Percentiles rank a stretch among this genome's conserved stretches.
These are phyloP conservation scores for Drosophila kikkawai DNA, from an alignment of 1,140 invertebrate species.

Conservation along the genomic window DNA sequence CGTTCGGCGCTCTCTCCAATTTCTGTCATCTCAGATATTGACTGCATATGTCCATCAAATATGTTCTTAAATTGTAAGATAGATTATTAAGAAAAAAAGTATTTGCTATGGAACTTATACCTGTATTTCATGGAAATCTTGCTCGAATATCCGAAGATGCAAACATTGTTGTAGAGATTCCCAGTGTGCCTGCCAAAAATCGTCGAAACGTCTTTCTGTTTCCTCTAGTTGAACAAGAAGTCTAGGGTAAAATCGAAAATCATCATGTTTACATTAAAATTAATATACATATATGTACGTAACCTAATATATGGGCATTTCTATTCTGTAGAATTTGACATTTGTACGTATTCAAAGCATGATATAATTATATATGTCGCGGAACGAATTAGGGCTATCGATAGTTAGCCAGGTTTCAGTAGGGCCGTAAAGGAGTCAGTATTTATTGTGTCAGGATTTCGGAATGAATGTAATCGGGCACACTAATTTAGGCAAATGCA, in stretches of 20 bases:
- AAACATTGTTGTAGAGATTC: conserved; percentile 94
- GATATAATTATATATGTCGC: no score
- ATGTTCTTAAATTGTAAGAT: conserved; percentile 84
- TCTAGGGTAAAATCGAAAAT: conserved; percentile 85
- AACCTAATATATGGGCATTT: no score
- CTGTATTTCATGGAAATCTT: conserved; percentile 93
- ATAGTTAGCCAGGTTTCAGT: no score
- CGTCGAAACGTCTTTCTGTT: conserved; percentile 96
- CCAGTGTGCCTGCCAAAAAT: conserved; percentile 96
- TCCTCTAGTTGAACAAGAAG: conserved; percentile 97
- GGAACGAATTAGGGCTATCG: no score
- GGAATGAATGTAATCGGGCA: no score
- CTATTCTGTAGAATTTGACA: no score
- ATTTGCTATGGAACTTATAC: conserved; percentile 56
- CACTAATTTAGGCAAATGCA: no score
- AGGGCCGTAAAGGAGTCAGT: no score
- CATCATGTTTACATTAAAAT: no score
- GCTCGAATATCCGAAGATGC: conserved; percentile 95
- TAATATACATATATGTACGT: no score
- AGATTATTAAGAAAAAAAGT: conserved; percentile 5
- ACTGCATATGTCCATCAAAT: conserved; percentile 90
- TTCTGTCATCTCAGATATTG: conserved; percentile 93
- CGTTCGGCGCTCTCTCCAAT: conserved; percentile 92
- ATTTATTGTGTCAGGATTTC: no score
- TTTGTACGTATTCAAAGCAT: no score